Conservation (phyloP, 2,113 vertebrate genomes). For the Mystacornis crossleyi region DNA sequence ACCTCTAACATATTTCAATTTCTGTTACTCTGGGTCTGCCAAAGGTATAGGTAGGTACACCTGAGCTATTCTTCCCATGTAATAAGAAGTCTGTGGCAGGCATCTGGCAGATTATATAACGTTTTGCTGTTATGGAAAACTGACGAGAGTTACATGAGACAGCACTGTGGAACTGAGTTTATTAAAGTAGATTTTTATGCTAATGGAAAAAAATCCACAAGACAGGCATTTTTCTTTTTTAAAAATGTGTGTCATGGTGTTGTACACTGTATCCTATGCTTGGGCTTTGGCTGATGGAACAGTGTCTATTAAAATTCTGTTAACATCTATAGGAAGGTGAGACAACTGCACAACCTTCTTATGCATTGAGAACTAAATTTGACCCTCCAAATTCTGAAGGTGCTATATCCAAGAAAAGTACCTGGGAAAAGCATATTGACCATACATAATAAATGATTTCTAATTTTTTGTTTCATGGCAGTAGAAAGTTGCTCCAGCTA, state of each 20-base stretch:
- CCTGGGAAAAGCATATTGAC: background rate
- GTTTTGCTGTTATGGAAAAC: background rate
- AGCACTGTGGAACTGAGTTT: background rate
- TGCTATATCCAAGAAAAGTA: background rate
- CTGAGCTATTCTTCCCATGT: background rate
- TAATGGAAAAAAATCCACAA: background rate
- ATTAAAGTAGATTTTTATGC: background rate
- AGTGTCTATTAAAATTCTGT: background rate
- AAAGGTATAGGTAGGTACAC: background rate
- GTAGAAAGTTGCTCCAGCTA: background rate
- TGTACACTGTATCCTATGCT: background rate
- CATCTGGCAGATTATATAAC: background rate
- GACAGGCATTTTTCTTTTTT: background rate
- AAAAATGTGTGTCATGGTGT: background rate
- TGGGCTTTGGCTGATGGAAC: background rate
- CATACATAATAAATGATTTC: background rate
- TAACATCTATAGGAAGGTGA: background rate
- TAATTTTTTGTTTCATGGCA: background rate
- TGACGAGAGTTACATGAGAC: background rate
- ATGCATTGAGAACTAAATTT: background rate
- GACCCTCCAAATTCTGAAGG: background rate
- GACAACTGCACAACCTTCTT: background rate
- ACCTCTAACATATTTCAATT: background rate
- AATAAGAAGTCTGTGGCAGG: background rate
- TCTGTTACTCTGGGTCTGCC: background rate